A percentile compares a stretch with the other conserved stretches of the same genome.
These are phyloP conservation scores for Panurus biarmicus DNA, from an alignment of 2,113 vertebrate species.

Conservation along the genomic window DNA sequence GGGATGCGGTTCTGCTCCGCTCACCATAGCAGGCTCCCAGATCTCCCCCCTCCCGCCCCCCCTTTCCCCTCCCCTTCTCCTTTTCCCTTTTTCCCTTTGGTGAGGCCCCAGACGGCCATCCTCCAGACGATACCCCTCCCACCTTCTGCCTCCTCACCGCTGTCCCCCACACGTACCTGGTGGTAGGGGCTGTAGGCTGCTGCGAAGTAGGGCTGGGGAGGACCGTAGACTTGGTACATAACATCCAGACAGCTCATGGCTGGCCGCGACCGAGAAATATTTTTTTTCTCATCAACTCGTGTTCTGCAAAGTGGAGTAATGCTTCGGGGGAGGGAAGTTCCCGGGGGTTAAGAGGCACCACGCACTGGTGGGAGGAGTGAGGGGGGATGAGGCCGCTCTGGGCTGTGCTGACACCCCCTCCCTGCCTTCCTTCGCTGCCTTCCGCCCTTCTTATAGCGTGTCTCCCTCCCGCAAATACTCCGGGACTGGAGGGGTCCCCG, in stretches of 20 bases:
- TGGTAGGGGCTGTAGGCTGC: constrained; percentile 87
- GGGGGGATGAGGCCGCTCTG: not conserved
- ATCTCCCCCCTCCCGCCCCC: not conserved
- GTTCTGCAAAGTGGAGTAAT: constrained; percentile 25
- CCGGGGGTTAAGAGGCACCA: constrained; percentile 6
- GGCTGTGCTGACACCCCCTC: not conserved
- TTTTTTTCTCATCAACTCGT: constrained; percentile 52
- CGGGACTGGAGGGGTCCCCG: not conserved
- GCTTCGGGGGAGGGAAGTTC: constrained; percentile 59
- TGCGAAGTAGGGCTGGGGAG: constrained; percentile 87
- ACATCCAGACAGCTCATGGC: constrained; percentile 99
- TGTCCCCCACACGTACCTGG: constrained; percentile 75
- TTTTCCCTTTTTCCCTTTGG: constrained; percentile 41
- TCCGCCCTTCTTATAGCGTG: not conserved
- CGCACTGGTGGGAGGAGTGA: constrained; percentile 22
- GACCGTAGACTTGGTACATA: constrained; percentile 95
- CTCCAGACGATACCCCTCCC: constrained; percentile 30
- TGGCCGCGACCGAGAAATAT: constrained; percentile 50
- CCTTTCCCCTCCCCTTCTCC: constrained; percentile 26
- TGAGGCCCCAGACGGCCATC: constrained; percentile 14
- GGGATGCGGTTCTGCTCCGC: constrained; percentile 16
- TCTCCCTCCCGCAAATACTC: not conserved
- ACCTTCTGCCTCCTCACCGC: not conserved
- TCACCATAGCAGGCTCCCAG: constrained; percentile 27
- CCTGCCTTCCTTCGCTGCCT: not conserved